Evolutionary conservation across 2,888 invertebrate species (phyloP).

Genomic region (Apotomis capreana): DNA sequence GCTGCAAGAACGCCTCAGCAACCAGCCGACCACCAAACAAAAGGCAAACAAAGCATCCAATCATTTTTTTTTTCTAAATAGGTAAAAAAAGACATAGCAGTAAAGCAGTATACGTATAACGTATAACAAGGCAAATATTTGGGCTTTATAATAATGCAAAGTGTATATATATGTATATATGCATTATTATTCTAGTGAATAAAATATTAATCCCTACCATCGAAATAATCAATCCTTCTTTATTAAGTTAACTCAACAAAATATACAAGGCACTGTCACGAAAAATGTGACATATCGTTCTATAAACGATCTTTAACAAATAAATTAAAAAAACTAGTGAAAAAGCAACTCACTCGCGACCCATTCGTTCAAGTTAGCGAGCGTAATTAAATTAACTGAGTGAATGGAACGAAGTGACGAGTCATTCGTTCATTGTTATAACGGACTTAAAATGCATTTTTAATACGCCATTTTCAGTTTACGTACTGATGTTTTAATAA

Average conservation of each 20-base stretch:
- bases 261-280: background rate
- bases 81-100: too few species aligned
- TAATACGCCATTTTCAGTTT: background rate
- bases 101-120: too few species aligned
- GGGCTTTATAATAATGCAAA: too few species aligned
- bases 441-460: constrained; percentile 2
- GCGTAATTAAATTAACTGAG: constrained; percentile 11
- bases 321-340: constrained; percentile 4
- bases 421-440: constrained; percentile 13
- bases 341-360: constrained; percentile 12
- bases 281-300: background rate
- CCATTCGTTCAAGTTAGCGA: constrained; percentile 16
- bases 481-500: background rate
- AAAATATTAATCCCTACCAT: too few species aligned
- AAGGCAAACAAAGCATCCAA: too few species aligned
- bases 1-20: too few species aligned
- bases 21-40: too few species aligned
- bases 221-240: too few species aligned
- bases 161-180: too few species aligned
- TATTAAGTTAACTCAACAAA: background rate
- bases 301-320: background rate
- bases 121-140: too few species aligned
- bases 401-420: constrained; percentile 13
- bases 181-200: too few species aligned
- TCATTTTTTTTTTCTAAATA: too few species aligned